Evolutionary conservation across 2,113 vertebrate species (phyloP).

Genomic region (Aspidoscelis tigris): DNA sequence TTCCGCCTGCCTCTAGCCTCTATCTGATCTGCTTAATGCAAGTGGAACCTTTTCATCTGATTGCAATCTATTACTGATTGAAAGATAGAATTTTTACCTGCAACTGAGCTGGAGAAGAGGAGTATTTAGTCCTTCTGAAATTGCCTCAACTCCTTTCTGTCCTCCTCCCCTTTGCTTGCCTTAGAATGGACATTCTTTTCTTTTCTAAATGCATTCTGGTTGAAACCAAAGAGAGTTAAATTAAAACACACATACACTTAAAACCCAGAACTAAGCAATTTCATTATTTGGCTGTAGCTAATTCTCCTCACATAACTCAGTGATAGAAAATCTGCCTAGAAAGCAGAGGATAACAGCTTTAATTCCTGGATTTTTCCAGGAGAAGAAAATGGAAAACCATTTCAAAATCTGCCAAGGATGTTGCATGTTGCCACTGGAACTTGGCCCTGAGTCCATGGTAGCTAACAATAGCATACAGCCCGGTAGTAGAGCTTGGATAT

Average conservation of each 20-base stretch:
- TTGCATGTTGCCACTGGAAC: no score
- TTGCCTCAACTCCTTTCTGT: slow-evolving; percentile 13
- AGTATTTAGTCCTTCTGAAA: slow-evolving; percentile 60
- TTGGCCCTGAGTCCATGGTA: no score
- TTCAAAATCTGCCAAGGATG: no score
- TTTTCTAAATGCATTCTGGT: background rate
- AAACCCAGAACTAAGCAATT: background rate
- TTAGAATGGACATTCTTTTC: slow-evolving; percentile 1
- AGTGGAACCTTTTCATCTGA: slow-evolving; percentile 66
- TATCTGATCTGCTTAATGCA: slow-evolving; percentile 70
- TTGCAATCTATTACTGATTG: slow-evolving; percentile 80
- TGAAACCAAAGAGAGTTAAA: background rate
- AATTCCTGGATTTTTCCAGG: no score
- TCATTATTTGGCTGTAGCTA: background rate
- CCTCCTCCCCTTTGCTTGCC: background rate
- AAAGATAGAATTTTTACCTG: slow-evolving; percentile 61
- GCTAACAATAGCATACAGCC: background rate
- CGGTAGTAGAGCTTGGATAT: background rate
- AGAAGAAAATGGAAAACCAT: no score
- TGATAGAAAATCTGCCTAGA: no score
- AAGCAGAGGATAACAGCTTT: no score
- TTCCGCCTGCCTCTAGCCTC: slow-evolving; percentile 21
- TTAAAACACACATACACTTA: background rate
- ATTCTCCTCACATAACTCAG: no score
- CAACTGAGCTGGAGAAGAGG: slow-evolving; percentile 46